Conservation (phyloP, 2,797 vertebrate species). For the Gobio occitaniae region DNA sequence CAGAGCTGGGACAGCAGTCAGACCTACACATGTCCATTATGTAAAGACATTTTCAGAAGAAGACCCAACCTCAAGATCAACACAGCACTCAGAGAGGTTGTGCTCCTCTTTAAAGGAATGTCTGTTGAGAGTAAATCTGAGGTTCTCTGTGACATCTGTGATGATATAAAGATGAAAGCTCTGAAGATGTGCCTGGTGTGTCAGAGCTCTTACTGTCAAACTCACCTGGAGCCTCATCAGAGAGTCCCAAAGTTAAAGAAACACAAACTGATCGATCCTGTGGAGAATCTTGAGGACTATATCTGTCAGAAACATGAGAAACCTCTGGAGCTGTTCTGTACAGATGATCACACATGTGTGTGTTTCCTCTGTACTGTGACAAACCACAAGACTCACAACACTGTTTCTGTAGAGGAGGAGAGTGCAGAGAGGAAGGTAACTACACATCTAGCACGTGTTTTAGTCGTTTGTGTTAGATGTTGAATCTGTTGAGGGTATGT, state of each 20-base stretch:
- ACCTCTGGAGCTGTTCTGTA: background rate
- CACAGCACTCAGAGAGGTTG: background rate
- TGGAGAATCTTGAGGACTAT: background rate
- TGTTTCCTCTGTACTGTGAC: background rate
- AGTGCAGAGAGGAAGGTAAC: background rate
- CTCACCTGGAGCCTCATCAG: background rate
- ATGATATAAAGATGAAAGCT: background rate
- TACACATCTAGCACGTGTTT: background rate
- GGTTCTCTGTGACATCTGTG: constrained; percentile 1
- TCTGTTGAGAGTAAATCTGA: background rate
- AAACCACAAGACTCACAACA: background rate
- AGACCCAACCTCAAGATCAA: background rate
- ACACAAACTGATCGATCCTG: constrained; percentile 2
- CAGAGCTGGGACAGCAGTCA: background rate
- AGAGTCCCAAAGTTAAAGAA: background rate
- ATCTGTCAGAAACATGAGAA: constrained; percentile 2
- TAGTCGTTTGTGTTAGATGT: background rate
- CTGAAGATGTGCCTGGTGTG: background rate
- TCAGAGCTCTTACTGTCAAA: background rate
- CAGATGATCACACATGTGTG: background rate
- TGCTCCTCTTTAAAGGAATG: background rate
- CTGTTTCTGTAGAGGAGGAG: background rate
- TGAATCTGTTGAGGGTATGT: background rate
- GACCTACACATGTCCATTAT: background rate
- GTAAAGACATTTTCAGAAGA: background rate